These are phyloP conservation scores for Mionectes olivaceus DNA, from an alignment of 2,797 vertebrate species.

Conservation along the genomic window DNA sequence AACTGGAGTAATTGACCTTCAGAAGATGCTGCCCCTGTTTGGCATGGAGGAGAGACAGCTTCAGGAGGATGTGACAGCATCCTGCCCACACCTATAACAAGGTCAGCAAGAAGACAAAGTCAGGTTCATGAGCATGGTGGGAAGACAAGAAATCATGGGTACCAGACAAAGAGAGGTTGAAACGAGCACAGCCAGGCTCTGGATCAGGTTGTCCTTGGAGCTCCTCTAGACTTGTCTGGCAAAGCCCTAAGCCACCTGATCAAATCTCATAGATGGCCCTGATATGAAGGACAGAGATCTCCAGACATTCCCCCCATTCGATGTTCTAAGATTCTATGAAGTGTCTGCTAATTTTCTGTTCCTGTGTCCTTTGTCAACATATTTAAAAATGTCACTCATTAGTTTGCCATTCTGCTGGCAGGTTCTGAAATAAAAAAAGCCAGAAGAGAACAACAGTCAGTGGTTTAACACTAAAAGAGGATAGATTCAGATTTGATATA, in stretches of 20 bases:
- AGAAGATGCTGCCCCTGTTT: neutral
- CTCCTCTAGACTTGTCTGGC: neutral
- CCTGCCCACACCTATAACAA: neutral
- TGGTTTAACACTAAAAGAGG: neutral
- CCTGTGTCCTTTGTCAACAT: neutral
- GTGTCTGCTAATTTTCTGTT: neutral
- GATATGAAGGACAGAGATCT: neutral
- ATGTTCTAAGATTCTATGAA: neutral
- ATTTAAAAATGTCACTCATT: neutral
- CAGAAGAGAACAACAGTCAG: neutral
- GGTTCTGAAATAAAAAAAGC: neutral
- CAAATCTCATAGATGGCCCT: neutral
- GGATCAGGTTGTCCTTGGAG: neutral
- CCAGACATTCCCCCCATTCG: neutral
- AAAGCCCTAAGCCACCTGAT: neutral
- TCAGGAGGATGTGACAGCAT: neutral
- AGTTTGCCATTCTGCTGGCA: neutral
- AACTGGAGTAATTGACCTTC: neutral
- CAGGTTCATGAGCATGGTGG: neutral
- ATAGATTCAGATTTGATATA: neutral
- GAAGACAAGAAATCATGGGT: neutral
- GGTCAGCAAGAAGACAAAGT: neutral
- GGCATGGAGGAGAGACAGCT: neutral
- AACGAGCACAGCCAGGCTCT: neutral
- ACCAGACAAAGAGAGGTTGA: neutral